Evolutionary conservation across 2,113 vertebrate genomes (phyloP), one percentile per base, ranked within the genome.

Genomic region (Rattus norvegicus): DNA sequence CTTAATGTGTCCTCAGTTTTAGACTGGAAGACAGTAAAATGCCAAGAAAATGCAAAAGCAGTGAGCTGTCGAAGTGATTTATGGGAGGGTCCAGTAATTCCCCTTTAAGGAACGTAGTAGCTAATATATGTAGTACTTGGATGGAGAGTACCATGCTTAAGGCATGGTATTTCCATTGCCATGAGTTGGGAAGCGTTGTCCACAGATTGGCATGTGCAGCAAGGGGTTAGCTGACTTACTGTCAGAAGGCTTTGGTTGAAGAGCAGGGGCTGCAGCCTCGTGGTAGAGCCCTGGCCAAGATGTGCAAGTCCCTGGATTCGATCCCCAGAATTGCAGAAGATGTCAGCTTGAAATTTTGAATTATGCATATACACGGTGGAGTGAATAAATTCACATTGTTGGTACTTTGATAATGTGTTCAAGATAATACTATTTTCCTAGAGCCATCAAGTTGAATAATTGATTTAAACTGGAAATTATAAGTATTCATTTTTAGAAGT

Each of bases 21-120:
- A 54, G 61, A 26, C 49, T 69, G 39, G 59, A 70, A 70, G 49
- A 26, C 33, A 36, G n/a, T 76, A 84, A 84, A 91, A 91, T 84
- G 59, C 33, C n/a, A 93, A 69, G 81, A 67, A 84, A 88, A 83
- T 88, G 47, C 47, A 92, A 65, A 93, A 72, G 69, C 54, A 79
- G 4, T 36, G 12, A 92, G 72, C 63, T 92, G 8, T 54, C 79
- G 30, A 94, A 86, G 73, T 89, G 69, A 90, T 80, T 90, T 86
- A 86, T 77, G 43, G 72, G 33, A 26, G 6, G 56, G 67, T 24
- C 49, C 87, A 43, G 61, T 63, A 69, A 85, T 59, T 20, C 54
- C 84, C 47, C 33, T 89, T 81, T 89, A 56, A 79, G n/a, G 19
- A 36, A 16, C 67, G 13, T 17, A 72, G n/a, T 93, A 67, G 67